Conservation (phyloP, 2,113 vertebrate genomes). For the Pteruthius melanotis region DNA sequence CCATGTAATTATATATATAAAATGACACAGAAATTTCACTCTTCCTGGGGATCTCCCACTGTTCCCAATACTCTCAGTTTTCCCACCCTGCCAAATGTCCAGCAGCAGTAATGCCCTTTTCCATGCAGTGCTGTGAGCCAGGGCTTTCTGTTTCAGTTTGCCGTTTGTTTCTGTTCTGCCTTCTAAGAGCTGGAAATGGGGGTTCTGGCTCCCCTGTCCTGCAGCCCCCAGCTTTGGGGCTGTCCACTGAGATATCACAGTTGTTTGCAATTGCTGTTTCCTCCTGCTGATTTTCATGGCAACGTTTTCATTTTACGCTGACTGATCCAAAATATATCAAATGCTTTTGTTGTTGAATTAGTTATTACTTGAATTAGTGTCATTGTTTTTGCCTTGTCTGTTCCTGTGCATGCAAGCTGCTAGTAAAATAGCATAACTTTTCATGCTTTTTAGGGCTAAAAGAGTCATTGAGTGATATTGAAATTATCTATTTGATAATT, state of each 20-base stretch:
- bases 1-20: neutral
- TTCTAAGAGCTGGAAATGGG: neutral
- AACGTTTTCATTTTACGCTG: neutral
- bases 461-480: neutral
- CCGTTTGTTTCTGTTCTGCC: neutral
- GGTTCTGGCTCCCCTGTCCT: neutral
- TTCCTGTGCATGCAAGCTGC: neutral
- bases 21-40: neutral
- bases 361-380: neutral
- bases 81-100: neutral
- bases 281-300: neutral
- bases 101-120: neutral
- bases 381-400: neutral
- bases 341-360: neutral
- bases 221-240: fast-evolving
- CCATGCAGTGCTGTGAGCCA: fast-evolving
- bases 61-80: neutral
- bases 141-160: neutral
- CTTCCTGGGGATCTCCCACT: neutral
- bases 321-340: neutral
- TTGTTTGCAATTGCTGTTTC: neutral
- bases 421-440: neutral
- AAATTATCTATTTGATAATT: neutral
- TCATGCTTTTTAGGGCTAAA: neutral
- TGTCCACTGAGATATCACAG: neutral